A percentile compares a stretch with the other conserved stretches of the same genome.
Evolutionary conservation across 1,140 invertebrate genomes (phyloP).

Genomic region (Maconellicoccus hirsutus): DNA sequence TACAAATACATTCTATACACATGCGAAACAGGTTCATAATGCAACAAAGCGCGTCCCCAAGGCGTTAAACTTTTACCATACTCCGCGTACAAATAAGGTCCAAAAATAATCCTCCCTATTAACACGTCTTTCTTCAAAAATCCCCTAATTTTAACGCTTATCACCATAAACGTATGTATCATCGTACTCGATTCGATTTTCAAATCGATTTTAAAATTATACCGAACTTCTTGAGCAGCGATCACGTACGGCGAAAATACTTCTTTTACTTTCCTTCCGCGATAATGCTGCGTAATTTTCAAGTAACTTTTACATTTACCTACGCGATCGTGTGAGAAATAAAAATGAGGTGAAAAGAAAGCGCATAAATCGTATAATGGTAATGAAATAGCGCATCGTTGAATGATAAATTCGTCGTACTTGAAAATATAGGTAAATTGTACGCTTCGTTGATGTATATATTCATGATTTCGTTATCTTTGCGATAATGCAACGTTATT

Average conservation of each 20-base stretch:
- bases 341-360: too few species aligned
- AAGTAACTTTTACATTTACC: conserved; percentile 28
- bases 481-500: conserved; percentile 24
- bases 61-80: conserved; percentile 28
- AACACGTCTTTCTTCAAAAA: conserved; percentile 26
- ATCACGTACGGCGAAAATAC: conserved; percentile 25
- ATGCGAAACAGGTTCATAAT: conserved; percentile 27
- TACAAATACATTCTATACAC: conserved; percentile 27
- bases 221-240: conserved; percentile 21
- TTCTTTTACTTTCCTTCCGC: conserved; percentile 27
- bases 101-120: conserved; percentile 28
- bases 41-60: conserved; percentile 27
- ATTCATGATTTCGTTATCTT: conserved; percentile 20
- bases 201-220: conserved; percentile 23
- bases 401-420: conserved; percentile 2
- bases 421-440: conserved; percentile 9
- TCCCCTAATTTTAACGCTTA: conserved; percentile 27
- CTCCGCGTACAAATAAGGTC: conserved; percentile 29
- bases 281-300: conserved; percentile 26
- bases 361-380: background rate
- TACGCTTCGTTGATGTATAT: conserved; percentile 11
- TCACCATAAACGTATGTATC: conserved; percentile 25
- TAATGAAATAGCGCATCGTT: background rate
- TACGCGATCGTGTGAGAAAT: too few species aligned
- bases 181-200: conserved; percentile 25